phyloP scores from a whole-genome alignment of 2,113 vertebrate species.

The Acanthisitta chloris region DNA sequence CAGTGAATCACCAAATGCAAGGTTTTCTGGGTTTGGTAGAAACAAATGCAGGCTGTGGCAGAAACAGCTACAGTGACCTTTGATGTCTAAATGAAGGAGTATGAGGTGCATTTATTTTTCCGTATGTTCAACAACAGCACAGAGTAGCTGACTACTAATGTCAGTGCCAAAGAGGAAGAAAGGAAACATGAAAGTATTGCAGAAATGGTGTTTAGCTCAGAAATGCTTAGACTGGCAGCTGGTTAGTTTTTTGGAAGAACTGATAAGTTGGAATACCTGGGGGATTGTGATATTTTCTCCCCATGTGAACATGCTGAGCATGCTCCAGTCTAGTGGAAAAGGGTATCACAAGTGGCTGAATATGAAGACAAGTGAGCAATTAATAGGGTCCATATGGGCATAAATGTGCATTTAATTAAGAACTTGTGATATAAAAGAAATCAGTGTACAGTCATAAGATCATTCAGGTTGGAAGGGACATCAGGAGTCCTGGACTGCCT shows the following conservation, averaged over 20 bases:
- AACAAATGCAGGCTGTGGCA: neutral
- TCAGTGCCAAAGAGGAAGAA: neutral
- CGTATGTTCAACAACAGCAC: neutral
- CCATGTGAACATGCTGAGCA: neutral
- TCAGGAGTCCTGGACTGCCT: neutral
- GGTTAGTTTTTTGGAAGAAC: neutral
- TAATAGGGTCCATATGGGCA: neutral
- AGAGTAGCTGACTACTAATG: neutral
- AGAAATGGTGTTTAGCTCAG: neutral
- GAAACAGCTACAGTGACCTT: neutral
- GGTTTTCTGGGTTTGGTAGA: neutral
- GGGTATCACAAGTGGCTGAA: neutral
- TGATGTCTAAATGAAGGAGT: neutral
- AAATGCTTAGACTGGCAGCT: neutral
- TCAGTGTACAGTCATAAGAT: neutral
- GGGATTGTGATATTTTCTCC: neutral
- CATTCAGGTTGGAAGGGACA: neutral
- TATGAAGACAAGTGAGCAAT: fast-evolving
- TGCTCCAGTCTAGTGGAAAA: neutral
- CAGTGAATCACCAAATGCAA: neutral
- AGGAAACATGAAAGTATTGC: neutral
- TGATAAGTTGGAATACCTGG: neutral
- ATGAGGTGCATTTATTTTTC: neutral
- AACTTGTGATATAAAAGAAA: neutral
- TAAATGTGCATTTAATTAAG: neutral